Percentiles rank a stretch among this genome's conserved stretches.
Conservation (phyloP, 1,140 invertebrate species). For the Epicauta chinensis region DNA sequence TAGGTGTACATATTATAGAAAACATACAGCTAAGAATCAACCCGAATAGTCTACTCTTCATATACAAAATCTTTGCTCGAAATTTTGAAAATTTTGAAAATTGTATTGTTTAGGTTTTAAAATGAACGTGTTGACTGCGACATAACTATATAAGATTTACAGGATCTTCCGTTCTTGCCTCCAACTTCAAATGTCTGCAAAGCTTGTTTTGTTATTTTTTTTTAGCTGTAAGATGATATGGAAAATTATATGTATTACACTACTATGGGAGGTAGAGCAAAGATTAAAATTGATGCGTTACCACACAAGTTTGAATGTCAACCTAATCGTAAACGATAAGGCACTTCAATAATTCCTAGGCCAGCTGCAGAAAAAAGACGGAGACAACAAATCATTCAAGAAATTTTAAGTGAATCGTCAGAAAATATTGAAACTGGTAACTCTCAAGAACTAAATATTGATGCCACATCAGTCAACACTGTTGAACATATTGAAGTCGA, state of each 20-base stretch:
- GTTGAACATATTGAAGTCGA: conserved; percentile 9
- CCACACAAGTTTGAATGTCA: conserved; percentile 39
- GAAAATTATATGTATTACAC: conserved; percentile 38
- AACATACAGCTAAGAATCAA: too few relatives aligned
- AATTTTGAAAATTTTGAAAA: too few relatives aligned
- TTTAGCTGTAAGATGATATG: conserved; percentile 38
- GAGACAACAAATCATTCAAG: neutral
- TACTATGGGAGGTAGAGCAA: conserved; percentile 32
- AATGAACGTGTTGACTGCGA: neutral
- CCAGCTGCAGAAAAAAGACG: conserved; percentile 24
- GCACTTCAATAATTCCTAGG: too few relatives aligned
- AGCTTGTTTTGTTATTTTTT: too few relatives aligned
- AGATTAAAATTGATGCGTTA: conserved; percentile 33
- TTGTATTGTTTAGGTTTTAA: neutral
- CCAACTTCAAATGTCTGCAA: conserved; percentile 24
- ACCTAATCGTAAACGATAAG: conserved; percentile 1
- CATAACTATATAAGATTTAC: too few relatives aligned
- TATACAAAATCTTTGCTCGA: too few relatives aligned
- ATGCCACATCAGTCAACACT: conserved; percentile 1
- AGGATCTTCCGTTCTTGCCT: too few relatives aligned
- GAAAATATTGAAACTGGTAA: neutral
- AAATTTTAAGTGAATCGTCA: neutral
- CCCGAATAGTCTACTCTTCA: too few relatives aligned
- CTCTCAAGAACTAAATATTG: neutral
- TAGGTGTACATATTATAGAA: too few relatives aligned